Evolutionary conservation across 1,140 invertebrate species (phyloP), one percentile per base, ranked within the genome.

Genomic region (Apocrypta bakeri): DNA sequence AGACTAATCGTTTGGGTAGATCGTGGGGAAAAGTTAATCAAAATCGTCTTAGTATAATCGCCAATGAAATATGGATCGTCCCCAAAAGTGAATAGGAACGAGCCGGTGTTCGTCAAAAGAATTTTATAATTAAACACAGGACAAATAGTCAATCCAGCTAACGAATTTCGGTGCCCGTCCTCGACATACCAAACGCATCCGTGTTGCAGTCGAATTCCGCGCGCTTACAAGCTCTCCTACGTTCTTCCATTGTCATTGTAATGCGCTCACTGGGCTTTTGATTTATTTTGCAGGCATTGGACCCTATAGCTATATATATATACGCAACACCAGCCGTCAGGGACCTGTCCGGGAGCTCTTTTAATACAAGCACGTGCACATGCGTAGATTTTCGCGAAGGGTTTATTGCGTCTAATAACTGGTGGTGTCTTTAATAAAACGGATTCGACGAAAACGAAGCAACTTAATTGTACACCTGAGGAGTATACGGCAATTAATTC

Each of bases 241-340:
- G 82, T 83, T 48, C 79, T 85, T 37, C 85, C 84, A 89, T 90
- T 90, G 89, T 89, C 87, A 89, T 90, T 90, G 69, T 89, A 90
- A 90, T 87, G 84, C 73, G 14, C 87, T 80, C 85, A 83, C 76
- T 83, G 86, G 27, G 25, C 83, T 90, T 89, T 89, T 90, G 89
- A 90, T 90, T 90, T 90, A 90, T 90, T 89, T 89, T 87, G 88
- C 88, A 87, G 88, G 86, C 87, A 37, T 25, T 1, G n/a, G 42
- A 24, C n/a, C n/a, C n/a, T n/a, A n/a, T n/a, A n/a, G n/a, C n/a
- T n/a, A 29, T 25, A 24, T 29, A 17, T 4, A 7, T 56, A 56
- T n/a, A 48, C 14, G 14, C 1, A 48, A n/a, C 48, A 56, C 48
- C 48, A 56, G 17, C 9, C 33, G 9, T 37, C 33, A 2, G 33